These are phyloP conservation scores for Melinaea marsaeus DNA, from an alignment of 2,888 invertebrate species.

Conservation along the genomic window DNA sequence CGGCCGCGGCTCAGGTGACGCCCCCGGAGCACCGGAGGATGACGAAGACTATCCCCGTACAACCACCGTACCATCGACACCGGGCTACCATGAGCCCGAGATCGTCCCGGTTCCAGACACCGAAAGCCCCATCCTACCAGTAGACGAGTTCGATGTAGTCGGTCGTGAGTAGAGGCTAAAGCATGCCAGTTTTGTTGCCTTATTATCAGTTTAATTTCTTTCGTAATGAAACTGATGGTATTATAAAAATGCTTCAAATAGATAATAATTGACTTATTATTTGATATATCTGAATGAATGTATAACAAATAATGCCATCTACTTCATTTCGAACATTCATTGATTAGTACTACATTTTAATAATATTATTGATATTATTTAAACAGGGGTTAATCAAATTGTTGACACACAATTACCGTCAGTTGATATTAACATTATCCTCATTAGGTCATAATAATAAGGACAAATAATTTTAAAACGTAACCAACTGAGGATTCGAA, in stretches of 20 bases:
- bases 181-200: constrained; percentile 73
- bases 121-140: constrained; percentile 47
- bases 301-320: no score
- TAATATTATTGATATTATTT: neutral
- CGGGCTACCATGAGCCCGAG: constrained; percentile 25
- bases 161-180: constrained; percentile 76
- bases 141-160: constrained; percentile 58
- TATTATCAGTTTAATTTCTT: constrained; percentile 39
- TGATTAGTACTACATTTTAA: neutral
- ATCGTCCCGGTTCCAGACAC: constrained; percentile 33
- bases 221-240: neutral
- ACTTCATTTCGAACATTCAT: no score
- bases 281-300: no score
- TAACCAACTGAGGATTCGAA: no score
- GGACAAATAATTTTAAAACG: neutral
- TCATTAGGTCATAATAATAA: constrained; percentile 1
- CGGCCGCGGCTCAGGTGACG: constrained; percentile 70
- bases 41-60: constrained; percentile 65
- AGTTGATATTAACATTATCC: neutral
- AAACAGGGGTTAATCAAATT: neutral
- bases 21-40: constrained; percentile 54
- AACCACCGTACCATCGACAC: constrained; percentile 31
- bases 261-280: no score
- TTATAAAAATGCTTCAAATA: neutral
- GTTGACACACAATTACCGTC: neutral